Conservation (phyloP, 1,140 invertebrate species). For the Euschistus heros region DNA sequence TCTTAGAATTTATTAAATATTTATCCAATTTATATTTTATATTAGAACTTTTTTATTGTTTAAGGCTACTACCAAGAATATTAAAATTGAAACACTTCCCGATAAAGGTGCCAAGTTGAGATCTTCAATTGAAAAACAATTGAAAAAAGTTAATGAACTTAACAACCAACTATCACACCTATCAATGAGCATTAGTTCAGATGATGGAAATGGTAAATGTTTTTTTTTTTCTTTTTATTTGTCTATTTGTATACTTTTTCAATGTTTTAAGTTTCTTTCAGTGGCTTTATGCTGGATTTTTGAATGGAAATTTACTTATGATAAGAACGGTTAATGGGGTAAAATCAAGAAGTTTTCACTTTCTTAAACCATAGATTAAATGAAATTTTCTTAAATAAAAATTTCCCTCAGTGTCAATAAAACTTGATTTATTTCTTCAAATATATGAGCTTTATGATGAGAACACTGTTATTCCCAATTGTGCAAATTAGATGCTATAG, state of each 20-base stretch:
- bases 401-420: too few relatives aligned
- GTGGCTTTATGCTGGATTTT: not conserved
- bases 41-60: not conserved
- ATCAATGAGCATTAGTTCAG: not conserved
- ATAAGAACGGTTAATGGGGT: not conserved
- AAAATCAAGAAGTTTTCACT: too few relatives aligned
- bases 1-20: too few relatives aligned
- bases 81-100: not conserved
- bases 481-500: too few relatives aligned
- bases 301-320: not conserved
- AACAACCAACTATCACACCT: not conserved
- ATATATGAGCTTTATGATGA: too few relatives aligned
- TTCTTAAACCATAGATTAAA: too few relatives aligned
- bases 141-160: not conserved
- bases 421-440: too few relatives aligned
- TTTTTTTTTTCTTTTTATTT: not conserved
- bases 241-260: too few relatives aligned
- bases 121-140: conserved; percentile 9
- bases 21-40: too few relatives aligned
- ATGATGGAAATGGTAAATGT: not conserved
- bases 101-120: conserved; percentile 6
- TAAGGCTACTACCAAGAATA: not conserved
- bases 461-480: too few relatives aligned
- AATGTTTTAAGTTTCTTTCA: not conserved
- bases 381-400: too few relatives aligned